Base-by-base conservation (phyloP, 2,797 vertebrate genomes). In the Eutrigla gurnardus region DNA sequence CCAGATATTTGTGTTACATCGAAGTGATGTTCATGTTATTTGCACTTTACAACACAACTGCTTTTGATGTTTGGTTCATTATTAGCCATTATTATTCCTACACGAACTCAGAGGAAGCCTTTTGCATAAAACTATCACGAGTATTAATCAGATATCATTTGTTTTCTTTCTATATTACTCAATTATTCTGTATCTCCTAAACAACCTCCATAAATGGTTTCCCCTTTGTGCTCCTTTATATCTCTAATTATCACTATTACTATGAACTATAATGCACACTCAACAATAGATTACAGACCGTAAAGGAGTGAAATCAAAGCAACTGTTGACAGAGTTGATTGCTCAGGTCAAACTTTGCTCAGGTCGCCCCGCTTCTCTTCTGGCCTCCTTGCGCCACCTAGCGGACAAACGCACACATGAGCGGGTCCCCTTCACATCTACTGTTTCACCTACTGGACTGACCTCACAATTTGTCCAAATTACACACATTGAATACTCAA, bases 321-420 rank as follows among this genome's bases (percentile, higher is more conserved):
- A 25, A 33, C 15, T 69, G 68, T 80, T 70, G 52, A 25, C 65
- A 63, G 15, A 64, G 39, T 62, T 46, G 10, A 60, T 37, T 1
- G 32, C n/a, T 25, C 13, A 36, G 45, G 6, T 64, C 10, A 53
- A 60, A 82, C 49, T 71, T 77, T 12, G 1, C 4, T 61, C 35
- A 1, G 4, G 0, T 9, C 36, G n/a, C 15, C 46, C 49, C n/a
- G 0, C 7, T 7, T 62, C 25, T 54, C n/a, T 25, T 61, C 1
- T 11, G 10, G 65, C 7, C 14, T 49, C 39, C 8, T 63, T 46
- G 61, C 87, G 70, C 86, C 84, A 69, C 73, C 78, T 15, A 35
- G 87, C 89, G 91, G 86, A 70, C 7, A 65, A 63, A 55, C 7
- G 5, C 3, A 0, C 18, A 3, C 11, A 65, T 0, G 40, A 74